These are phyloP conservation scores for Aricia agestis DNA, from an alignment of 1,140 invertebrate genomes.

Conservation along the genomic window DNA sequence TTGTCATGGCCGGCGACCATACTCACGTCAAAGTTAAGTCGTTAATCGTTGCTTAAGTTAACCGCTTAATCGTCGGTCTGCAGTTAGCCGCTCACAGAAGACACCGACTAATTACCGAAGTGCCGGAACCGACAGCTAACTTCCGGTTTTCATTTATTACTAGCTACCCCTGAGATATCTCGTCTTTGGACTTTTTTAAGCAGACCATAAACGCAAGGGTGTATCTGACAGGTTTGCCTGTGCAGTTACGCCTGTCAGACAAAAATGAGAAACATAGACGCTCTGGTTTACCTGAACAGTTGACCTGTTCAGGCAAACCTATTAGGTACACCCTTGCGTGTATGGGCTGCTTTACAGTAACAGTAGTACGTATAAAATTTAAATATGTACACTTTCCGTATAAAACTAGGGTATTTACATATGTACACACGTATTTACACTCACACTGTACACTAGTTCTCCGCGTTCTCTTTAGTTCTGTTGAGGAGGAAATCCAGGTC, in stretches of 20 bases:
- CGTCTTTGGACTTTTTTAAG: background rate
- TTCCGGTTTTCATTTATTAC: background rate
- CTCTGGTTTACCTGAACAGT: no score
- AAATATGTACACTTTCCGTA: background rate
- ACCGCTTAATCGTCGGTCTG: background rate
- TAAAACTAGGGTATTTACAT: conserved; percentile 13
- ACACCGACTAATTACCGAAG: background rate
- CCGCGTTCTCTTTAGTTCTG: conserved; percentile 66
- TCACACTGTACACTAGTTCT: conserved; percentile 27
- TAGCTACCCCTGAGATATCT: background rate
- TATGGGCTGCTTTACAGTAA: background rate
- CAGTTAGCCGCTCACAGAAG: background rate
- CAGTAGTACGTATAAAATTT: background rate
- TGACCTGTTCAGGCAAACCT: no score
- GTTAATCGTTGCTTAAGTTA: background rate
- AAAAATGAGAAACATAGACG: no score
- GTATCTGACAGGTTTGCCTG: no score
- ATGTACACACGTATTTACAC: background rate
- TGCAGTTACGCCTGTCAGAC: no score
- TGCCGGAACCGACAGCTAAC: background rate
- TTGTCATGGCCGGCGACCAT: background rate
- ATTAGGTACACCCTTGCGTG: no score
- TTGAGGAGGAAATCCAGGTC: conserved; percentile 86
- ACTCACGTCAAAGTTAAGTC: background rate
- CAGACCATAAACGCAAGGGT: no score